Conservation (phyloP, 2,888 invertebrate genomes). For the Toxonevra muliebris region DNA sequence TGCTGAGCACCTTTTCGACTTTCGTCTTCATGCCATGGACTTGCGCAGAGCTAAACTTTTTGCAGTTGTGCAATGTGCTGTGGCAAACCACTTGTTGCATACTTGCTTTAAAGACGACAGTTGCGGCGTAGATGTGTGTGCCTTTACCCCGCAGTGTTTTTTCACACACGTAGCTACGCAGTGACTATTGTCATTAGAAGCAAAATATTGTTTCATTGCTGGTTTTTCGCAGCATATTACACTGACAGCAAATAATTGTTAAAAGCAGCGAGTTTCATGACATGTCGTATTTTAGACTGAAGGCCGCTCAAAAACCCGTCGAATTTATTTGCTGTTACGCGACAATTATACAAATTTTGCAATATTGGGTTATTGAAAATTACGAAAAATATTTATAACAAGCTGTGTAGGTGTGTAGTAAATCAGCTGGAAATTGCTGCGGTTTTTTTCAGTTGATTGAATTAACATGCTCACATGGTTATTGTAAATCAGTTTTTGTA, state of each 20-base stretch:
- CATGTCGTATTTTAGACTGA: neutral
- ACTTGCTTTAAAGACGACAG: neutral
- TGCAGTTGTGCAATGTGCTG: neutral
- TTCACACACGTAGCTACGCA: neutral
- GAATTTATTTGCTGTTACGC: conserved; percentile 24
- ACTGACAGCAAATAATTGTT: neutral
- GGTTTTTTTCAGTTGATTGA: conserved; percentile 3
- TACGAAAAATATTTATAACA: neutral
- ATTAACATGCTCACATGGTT: neutral
- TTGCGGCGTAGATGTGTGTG: neutral
- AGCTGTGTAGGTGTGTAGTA: neutral
- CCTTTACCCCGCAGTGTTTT: neutral
- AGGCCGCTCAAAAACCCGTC: conserved; percentile 26
- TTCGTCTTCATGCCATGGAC: neutral
- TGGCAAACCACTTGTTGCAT: too few relatives aligned
- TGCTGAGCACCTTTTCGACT: neutral
- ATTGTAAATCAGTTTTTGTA: neutral
- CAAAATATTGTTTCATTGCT: neutral
- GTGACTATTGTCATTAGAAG: neutral
- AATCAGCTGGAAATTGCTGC: neutral
- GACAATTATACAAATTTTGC: neutral
- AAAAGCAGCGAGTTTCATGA: neutral
- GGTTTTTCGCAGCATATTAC: neutral
- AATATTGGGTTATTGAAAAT: conserved; percentile 5
- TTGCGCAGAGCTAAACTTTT: neutral